Evolutionary conservation across 2,888 invertebrate species (phyloP), one percentile per base, ranked within the genome.

Genomic region (Melipona bicolor): DNA sequence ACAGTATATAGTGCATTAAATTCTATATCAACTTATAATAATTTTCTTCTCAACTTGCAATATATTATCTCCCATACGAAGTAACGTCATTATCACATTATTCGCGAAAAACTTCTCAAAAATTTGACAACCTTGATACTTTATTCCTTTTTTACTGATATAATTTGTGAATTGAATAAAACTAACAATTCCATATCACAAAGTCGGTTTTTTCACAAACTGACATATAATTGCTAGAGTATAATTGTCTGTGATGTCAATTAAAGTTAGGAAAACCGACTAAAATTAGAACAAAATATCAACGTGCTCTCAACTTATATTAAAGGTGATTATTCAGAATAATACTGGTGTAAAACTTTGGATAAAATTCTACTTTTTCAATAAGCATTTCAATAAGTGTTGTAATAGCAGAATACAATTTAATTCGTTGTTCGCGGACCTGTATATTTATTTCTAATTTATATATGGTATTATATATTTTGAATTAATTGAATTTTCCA

Each of bases 331-430:
- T 74, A 83, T 77, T 79, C 43, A 32, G 77, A 70, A 84, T 87
- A 87, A 87, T 87, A 87, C 84, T 87, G 87, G 76, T 75, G 73
- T 69, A 84, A 87, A 75, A 75, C 87, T 87, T 84, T 87, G 82
- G 80, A 84, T 87, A 80, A 77, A 84, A 87, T 50, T 73, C 61
- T 79, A 75, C 67, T 77, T 71, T 54, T 59, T 56, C 52, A n/a
- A 73, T 61, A 77, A 77, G 65, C 77, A 68, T 74, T 71, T 72
- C 54, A 84, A 70, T 24, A 65, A 70, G 65, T 71, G 27, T 79
- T 64, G 43, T 70, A 77, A 68, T 49, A 68, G 24, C 36, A 81
- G 43, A 61, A 81, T 71, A 62, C 62, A 72, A 83, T 77, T 77
- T 72, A 76, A 77, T 43, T 43, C 50, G 77, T 77, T 32, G 15